Evolutionary conservation across 2,888 invertebrate species (phyloP), one percentile per base, ranked within the genome.

Genomic region (Sarcophaga rosellei): DNA sequence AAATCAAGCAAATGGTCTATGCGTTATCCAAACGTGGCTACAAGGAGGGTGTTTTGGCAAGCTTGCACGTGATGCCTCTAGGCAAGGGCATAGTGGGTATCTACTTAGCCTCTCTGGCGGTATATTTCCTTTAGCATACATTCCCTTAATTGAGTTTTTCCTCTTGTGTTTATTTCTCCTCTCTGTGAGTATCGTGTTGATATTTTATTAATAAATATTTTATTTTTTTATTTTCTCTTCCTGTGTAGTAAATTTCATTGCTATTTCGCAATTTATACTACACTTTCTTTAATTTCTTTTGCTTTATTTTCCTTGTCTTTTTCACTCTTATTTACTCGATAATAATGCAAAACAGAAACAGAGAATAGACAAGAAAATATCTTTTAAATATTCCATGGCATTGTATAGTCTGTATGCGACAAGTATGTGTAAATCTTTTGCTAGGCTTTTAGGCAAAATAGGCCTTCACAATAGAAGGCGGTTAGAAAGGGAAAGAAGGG

Each of bases 171-270:
- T 12, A 8, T 17, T 66, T 4, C 21, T 10, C 68, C 47, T 68
- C 12, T 11, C 47, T 47, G 47, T 47, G 47, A 5, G 4, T 12
- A 47, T 70, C 66, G 69, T 79, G 69, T 75, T 70, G 59, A 61
- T 80, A 80, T 75, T 75, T 84, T 80, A 79, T 84, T 75, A 84
- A 84, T 79, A 79, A 79, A 79, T 79, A 72, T 75, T 75, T 75
- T 45, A 75, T 35, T 6, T 35, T 6, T 35, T 35, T 35, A 69
- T 80, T 66, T 11, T 15, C 1, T 47, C 47, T 15, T 80, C 70
- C 75, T 84, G 75, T 80, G 65, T n/a, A n/a, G n/a, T n/a, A 80
- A 53, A 80, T 75, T 75, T 70, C 75, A 78, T 69, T 79, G 72
- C 70, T 47, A 15, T 72, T 81, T 66, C 35, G 65, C 72, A 77